Evolutionary conservation across 2,113 vertebrate species (phyloP).

Genomic region (Hyaena hyaena): DNA sequence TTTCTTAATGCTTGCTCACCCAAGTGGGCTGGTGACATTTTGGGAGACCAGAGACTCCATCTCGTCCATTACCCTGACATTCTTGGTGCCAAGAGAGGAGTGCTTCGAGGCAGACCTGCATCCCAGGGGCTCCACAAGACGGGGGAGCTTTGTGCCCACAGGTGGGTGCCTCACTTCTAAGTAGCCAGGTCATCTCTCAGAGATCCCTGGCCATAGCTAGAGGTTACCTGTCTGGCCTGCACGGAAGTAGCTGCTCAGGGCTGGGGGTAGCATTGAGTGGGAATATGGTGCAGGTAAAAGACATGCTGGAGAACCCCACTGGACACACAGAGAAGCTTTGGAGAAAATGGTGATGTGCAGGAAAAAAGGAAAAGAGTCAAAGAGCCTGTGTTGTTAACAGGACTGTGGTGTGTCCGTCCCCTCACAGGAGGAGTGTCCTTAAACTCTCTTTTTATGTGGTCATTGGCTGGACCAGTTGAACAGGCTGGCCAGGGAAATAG

Average conservation of each 20-base stretch:
- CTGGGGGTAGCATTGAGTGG: neutral
- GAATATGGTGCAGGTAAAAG: neutral
- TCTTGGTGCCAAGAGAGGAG: neutral
- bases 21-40: neutral
- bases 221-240: neutral
- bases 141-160: neutral
- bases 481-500: neutral
- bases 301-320: neutral
- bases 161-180: neutral
- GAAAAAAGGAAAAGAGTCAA: neutral
- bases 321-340: neutral
- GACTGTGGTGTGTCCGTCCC: accelerated
- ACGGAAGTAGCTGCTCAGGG: neutral
- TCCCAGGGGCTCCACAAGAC: too few relatives aligned
- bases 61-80: neutral
- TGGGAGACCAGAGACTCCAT: neutral
- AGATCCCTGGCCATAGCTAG: too few relatives aligned
- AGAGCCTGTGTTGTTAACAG: neutral
- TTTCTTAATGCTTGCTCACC: neutral
- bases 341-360: neutral
- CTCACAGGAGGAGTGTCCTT: accelerated
- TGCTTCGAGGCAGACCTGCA: too few relatives aligned
- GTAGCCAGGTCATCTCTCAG: neutral
- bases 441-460: neutral
- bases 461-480: neutral